phyloP scores from a whole-genome alignment of 2,888 invertebrate genomes.

The Eupithecia abbreviata region DNA sequence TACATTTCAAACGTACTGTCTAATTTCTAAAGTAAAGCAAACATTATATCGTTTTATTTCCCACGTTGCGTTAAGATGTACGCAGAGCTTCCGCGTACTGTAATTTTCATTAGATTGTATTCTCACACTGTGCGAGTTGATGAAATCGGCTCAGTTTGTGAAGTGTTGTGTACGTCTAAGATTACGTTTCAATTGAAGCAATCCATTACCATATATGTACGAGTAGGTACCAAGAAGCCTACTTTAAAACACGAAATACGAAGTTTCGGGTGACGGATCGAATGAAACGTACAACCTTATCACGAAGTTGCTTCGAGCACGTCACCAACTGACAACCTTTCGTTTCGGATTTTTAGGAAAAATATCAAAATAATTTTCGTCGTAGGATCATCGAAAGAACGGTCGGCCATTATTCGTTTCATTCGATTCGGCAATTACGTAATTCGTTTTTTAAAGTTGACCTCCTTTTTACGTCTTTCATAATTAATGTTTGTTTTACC shows the following conservation, averaged over 20 bases:
- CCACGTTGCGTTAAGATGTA: not conserved
- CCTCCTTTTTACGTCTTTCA: not conserved
- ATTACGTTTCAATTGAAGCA: conserved; percentile 33
- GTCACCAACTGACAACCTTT: no score
- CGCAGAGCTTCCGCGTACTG: conserved; percentile 36
- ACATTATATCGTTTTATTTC: not conserved
- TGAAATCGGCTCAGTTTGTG: conserved; percentile 51
- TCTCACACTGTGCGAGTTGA: conserved; percentile 43
- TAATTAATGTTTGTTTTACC: not conserved
- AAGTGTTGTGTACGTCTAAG: conserved; percentile 51
- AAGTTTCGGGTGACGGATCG: no score
- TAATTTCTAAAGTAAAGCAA: not conserved
- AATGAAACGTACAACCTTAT: no score
- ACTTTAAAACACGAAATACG: no score
- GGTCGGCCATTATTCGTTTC: no score
- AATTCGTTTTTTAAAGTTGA: no score
- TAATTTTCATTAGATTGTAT: conserved; percentile 69
- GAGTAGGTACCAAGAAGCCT: not conserved
- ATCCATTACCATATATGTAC: not conserved
- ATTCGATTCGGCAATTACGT: no score
- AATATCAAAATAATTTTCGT: no score
- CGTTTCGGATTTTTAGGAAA: no score
- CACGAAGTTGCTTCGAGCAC: no score
- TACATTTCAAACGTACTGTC: not conserved
- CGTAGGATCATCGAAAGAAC: no score